Evolutionary conservation across 2,888 invertebrate genomes (phyloP), one percentile per base, ranked within the genome.

Genomic region (Corythucha ciliata): DNA sequence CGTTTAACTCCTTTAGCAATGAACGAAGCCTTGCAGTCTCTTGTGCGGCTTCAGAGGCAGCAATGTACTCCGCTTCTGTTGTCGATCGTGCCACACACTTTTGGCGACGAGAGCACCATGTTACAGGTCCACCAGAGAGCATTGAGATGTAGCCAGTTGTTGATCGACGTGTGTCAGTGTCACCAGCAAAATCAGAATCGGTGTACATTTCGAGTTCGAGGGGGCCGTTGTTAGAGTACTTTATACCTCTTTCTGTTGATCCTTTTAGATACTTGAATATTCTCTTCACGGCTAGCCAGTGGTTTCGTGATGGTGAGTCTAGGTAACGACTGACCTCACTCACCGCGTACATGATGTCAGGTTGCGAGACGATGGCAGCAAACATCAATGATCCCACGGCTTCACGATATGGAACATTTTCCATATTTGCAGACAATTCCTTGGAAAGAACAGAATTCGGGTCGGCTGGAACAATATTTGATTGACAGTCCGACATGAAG

Each of bases 121-220:
- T 18, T 8, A 44, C 16, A 8, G 34, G 10, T 4, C 12, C 34
- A 12, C 47, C 47, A 16, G n/a, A 12, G 24, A 20, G 36, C 20
- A 36, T 18, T 12, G 10, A 36, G 3, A 47, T 18, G 36, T 16
- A 8, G 7, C 47, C 33, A n/a, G 47, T 36, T 4, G 34, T 32
- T 16, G 46, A 46, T 5, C 46, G 33, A 4, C 47, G 18, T 18
- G 47, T 34, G 18, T 2, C n/a, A 12, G 10, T 12, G 25, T 61
- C 58, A 27, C 55, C 55, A 4, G 53, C 59, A 52, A 52, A 57
- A 33, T 61, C 59, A 6, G 61, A 50, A 46, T 62, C 60, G 34
- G 55, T 56, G 52, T 56, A 61, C 39, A 57, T 56, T 26, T 61
- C 34, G 14, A 47, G 46, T 1, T 44, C 22, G 8, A 57, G n/a